Conservation (phyloP, 2,113 vertebrate species). For the Actenoides lindsayi region DNA sequence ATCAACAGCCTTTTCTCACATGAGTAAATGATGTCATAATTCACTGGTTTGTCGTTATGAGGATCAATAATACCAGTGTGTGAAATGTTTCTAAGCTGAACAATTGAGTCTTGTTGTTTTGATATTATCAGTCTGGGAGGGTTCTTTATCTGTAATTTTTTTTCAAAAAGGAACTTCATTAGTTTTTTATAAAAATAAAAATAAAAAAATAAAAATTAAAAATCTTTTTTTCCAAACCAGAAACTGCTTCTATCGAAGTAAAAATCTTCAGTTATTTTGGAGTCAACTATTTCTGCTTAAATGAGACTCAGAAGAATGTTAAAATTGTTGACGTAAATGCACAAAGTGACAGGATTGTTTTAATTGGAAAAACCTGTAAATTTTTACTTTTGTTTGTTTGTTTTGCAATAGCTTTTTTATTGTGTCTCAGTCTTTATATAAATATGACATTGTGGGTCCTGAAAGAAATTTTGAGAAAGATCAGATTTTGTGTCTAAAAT, state of each 20-base stretch:
- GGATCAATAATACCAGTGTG: background rate
- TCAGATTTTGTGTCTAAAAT: background rate
- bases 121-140: background rate
- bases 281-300: background rate
- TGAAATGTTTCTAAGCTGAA: background rate
- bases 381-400: background rate
- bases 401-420: background rate
- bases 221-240: background rate
- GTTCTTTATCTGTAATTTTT: background rate
- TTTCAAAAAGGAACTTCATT: background rate
- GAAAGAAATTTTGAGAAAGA: background rate
- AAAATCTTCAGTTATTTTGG: background rate
- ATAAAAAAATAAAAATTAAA: too few relatives aligned
- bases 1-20: background rate
- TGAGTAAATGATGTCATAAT: background rate
- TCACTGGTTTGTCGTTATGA: background rate
- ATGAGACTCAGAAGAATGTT: background rate
- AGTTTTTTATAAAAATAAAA: background rate
- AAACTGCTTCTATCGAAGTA: background rate
- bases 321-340: background rate
- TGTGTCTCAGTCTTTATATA: background rate
- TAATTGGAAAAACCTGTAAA: background rate
- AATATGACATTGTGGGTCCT: background rate
- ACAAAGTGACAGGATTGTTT: background rate
- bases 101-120: background rate